phyloP scores from a whole-genome alignment of 2,113 vertebrate species.

The Brevimyrus niger region DNA sequence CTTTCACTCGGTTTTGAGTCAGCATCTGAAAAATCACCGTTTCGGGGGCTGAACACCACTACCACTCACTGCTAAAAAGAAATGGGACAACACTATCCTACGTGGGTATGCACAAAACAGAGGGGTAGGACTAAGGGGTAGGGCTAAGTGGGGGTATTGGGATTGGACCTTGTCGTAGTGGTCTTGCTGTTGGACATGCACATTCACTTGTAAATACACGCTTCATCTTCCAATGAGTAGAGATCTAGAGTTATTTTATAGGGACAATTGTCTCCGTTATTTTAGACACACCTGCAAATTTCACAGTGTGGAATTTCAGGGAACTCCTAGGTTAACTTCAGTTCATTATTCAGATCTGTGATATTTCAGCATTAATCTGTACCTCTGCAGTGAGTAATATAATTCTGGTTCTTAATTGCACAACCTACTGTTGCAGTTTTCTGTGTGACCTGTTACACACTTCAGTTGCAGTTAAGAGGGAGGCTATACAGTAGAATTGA shows the following conservation, averaged over 20 bases:
- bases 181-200: neutral
- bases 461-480: neutral
- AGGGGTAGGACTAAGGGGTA: too few relatives aligned
- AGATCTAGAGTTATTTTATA: neutral
- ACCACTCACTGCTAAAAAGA: too few relatives aligned
- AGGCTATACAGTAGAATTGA: neutral
- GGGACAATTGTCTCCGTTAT: neutral
- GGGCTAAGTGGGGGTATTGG: too few relatives aligned
- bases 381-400: neutral
- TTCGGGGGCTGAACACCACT: too few relatives aligned
- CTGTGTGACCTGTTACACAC: neutral
- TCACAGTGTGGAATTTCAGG: neutral
- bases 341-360: neutral
- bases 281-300: neutral
- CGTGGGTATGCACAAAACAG: too few relatives aligned
- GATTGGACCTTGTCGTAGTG: neutral
- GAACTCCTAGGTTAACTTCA: neutral
- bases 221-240: neutral
- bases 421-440: neutral
- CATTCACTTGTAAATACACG: neutral
- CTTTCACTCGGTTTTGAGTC: too few relatives aligned
- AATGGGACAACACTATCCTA: too few relatives aligned
- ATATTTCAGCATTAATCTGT: neutral
- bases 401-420: neutral
- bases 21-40: too few relatives aligned